These are phyloP conservation scores for Stegophylla sp. DNA, from an alignment of 2,888 invertebrate genomes.

Conservation along the genomic window DNA sequence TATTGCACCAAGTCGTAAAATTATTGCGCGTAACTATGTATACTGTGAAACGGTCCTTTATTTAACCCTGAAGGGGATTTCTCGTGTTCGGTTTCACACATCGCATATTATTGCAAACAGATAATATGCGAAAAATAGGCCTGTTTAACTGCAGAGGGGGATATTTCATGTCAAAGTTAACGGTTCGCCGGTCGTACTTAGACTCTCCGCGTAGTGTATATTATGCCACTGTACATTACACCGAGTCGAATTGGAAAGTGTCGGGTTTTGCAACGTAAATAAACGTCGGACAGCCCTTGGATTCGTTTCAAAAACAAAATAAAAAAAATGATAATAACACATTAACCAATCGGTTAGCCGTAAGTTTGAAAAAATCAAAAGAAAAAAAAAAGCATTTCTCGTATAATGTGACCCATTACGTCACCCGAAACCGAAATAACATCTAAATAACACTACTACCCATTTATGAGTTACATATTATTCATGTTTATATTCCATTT, in stretches of 20 bases:
- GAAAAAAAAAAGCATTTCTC: not conserved
- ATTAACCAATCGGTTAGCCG: slow-evolving; percentile 38
- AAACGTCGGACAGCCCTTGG: slow-evolving; percentile 54
- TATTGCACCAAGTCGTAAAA: no score
- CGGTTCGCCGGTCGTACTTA: slow-evolving; percentile 55
- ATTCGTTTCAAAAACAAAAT: slow-evolving; percentile 53
- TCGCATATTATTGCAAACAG: slow-evolving; percentile 30
- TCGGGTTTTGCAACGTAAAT: slow-evolving; percentile 53
- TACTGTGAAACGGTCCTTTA: no score
- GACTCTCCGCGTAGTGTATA: not conserved
- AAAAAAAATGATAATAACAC: slow-evolving; percentile 21
- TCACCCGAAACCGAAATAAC: not conserved
- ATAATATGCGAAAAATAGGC: slow-evolving; percentile 31
- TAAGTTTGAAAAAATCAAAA: slow-evolving; percentile 17
- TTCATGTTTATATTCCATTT: no score
- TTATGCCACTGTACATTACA: slow-evolving; percentile 12
- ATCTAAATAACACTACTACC: not conserved
- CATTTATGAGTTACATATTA: no score
- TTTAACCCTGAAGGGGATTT: slow-evolving; percentile 22
- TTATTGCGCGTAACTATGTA: no score
- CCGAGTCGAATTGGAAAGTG: slow-evolving; percentile 54
- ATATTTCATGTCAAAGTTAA: slow-evolving; percentile 51
- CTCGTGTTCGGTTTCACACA: not conserved
- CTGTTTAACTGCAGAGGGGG: not conserved
- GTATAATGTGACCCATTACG: slow-evolving; percentile 19